These are phyloP conservation scores for Drepana arcuata DNA, from an alignment of 1,140 invertebrate species.

Conservation along the genomic window DNA sequence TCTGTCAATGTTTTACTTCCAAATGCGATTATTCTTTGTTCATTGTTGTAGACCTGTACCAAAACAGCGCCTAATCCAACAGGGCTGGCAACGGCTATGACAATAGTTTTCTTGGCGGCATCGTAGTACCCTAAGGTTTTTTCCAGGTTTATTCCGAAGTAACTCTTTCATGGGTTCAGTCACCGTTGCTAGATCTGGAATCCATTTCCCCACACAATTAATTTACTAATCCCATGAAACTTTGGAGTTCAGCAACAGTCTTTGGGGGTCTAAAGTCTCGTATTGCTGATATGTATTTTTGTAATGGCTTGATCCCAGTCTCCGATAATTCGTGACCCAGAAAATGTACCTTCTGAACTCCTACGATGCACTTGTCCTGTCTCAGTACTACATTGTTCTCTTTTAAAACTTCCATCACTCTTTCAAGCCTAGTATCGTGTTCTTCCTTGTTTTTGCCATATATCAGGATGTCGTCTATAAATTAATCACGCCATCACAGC, in stretches of 20 bases:
- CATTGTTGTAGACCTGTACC: slow-evolving; percentile 6
- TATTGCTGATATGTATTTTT: slow-evolving; percentile 30
- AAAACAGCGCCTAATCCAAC: slow-evolving; percentile 44
- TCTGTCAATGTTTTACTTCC: slow-evolving; percentile 10
- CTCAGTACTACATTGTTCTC: slow-evolving; percentile 27
- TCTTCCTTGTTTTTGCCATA: slow-evolving; percentile 16
- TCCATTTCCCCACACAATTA: slow-evolving; percentile 40
- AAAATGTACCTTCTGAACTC: slow-evolving; percentile 35
- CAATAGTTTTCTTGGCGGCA: slow-evolving; percentile 27
- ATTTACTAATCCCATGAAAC: slow-evolving; percentile 57
- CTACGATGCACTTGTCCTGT: slow-evolving; percentile 20
- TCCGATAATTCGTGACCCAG: slow-evolving; percentile 41
- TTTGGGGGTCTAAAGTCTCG: slow-evolving; percentile 29
- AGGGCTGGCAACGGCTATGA: slow-evolving; percentile 54
- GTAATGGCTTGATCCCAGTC: slow-evolving; percentile 25
- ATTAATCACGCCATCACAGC: slow-evolving; percentile 21
- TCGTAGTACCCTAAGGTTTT: no score
- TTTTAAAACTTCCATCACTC: slow-evolving; percentile 21
- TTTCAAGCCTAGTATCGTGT: slow-evolving; percentile 22
- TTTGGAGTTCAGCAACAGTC: slow-evolving; percentile 36
- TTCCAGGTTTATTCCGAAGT: no score
- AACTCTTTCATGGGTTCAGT: slow-evolving; percentile 23
- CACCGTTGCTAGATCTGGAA: slow-evolving; percentile 25
- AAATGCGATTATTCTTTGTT: slow-evolving; percentile 11
- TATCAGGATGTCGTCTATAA: slow-evolving; percentile 27